Conservation (phyloP, 2,797 vertebrate species). For the Neomorphus geoffroyi region DNA sequence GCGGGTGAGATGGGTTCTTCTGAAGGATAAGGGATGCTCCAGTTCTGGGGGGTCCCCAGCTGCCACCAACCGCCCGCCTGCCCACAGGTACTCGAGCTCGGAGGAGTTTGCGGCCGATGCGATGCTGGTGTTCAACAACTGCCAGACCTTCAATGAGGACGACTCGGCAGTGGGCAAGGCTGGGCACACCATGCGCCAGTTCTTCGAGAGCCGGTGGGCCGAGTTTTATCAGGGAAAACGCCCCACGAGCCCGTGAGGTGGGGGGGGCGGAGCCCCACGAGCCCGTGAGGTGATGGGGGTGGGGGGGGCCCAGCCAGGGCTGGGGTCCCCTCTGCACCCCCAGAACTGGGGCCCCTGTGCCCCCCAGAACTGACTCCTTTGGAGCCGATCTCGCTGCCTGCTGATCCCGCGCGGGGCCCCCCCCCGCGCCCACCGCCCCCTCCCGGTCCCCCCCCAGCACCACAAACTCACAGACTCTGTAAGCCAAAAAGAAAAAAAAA, state of each 20-base stretch:
- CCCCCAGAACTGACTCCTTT: conserved; percentile 64
- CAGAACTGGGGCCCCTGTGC: conserved; percentile 23
- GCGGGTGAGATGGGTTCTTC: too few species aligned
- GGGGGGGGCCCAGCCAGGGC: background rate
- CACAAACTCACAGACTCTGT: conserved; percentile 66
- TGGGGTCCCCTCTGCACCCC: background rate
- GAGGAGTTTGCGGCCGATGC: conserved; percentile 93
- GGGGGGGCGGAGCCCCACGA: too few species aligned
- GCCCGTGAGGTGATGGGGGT: too few species aligned
- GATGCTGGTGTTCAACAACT: conserved; percentile 92
- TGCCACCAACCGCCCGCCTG: accelerated
- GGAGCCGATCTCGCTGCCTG: conserved; percentile 72
- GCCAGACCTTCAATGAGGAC: conserved; percentile 94
- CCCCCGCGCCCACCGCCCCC: background rate
- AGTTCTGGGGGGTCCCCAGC: background rate
- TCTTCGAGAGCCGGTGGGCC: conserved; percentile 95
- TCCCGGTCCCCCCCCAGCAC: background rate
- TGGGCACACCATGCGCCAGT: conserved; percentile 89
- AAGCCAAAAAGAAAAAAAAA: conserved; percentile 72
- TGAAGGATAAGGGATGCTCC: too few species aligned
- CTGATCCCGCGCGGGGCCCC: background rate
- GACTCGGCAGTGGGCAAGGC: conserved; percentile 91
- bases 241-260: conserved; percentile 72
- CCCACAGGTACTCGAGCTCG: conserved; percentile 87
- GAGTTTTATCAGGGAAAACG: conserved; percentile 90